Evolutionary conservation across 1,140 invertebrate genomes (phyloP), one percentile per base, ranked within the genome.

Genomic region (Bradynema listronoti): DNA sequence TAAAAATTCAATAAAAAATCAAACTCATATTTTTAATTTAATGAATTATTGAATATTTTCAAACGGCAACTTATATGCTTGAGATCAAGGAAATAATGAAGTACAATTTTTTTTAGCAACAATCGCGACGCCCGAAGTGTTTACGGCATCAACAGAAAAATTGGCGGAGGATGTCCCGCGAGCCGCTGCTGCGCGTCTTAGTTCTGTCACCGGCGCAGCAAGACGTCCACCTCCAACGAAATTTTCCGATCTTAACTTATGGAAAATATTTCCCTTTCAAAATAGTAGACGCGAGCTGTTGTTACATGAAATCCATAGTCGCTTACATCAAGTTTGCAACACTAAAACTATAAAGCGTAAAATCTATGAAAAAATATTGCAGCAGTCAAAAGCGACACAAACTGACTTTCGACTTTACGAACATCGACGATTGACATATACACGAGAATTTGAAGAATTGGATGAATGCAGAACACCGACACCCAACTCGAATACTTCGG

Each of bases 211-310:
- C n/a, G 47, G 27, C n/a, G 45, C 45, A 19, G 7, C 11, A 7
- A 39, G 11, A 59, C 55, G 36, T 11, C 45, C 45, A 22, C 45
- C 45, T 9, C 60, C 6, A 9, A 57, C 22, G 22, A 14, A 24
- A 14, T 27, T 68, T 9, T 29, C 62, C 14, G 63, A 65, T 14
- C 47, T 65, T 7, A 65, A 65, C 22, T 47, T 67, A n/a, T 70
- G 65, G 57, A 66, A 57, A 53, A 58, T 72, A 14, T 69, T 69
- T 39, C 67, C 67, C 5, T 69, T 69, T 54, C 61, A 57, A 11
- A 70, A 71, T 29, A 30, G 70, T 1, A 53, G 67, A 41, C 42
- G 67, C 30, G 67, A 69, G 57, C 62, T 60, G 3, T 25, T 69
- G 16, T 32, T 69, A 1, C 45, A 64, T 11, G 30, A 64, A 30